Evolutionary conservation across 2,888 invertebrate genomes (phyloP).

Genomic region (Eremobia ochroleuca): DNA sequence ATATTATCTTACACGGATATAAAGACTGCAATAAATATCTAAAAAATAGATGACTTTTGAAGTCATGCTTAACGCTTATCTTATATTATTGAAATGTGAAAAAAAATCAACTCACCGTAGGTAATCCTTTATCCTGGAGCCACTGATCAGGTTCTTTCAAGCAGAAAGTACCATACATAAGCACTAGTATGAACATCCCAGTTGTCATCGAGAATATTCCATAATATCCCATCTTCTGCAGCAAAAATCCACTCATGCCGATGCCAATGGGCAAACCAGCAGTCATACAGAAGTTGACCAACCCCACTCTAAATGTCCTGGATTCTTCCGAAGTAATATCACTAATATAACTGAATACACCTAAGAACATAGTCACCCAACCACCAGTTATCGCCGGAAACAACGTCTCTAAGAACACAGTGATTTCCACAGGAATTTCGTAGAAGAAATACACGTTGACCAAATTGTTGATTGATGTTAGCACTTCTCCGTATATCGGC

Average conservation of each 20-base stretch:
- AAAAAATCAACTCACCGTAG: slow-evolving; percentile 78
- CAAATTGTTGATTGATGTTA: slow-evolving; percentile 88
- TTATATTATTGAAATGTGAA: neutral
- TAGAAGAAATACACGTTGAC: slow-evolving; percentile 91
- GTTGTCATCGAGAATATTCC: slow-evolving; percentile 85
- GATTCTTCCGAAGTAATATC: slow-evolving; percentile 91
- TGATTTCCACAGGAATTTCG: slow-evolving; percentile 90
- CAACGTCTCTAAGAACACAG: slow-evolving; percentile 89
- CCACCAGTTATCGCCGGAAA: slow-evolving; percentile 90
- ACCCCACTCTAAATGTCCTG: slow-evolving; percentile 91
- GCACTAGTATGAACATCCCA: slow-evolving; percentile 90
- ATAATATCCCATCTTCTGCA: slow-evolving; percentile 86
- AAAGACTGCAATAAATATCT: slow-evolving; percentile 1
- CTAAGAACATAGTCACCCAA: slow-evolving; percentile 91
- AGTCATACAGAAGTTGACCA: slow-evolving; percentile 92
- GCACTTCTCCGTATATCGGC: slow-evolving; percentile 90
- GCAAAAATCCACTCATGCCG: slow-evolving; percentile 88
- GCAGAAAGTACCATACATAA: slow-evolving; percentile 93
- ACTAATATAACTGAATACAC: slow-evolving; percentile 92
- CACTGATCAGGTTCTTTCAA: slow-evolving; percentile 92
- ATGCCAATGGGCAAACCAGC: slow-evolving; percentile 91
- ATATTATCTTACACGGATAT: slow-evolving; percentile 25
- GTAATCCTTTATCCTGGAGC: slow-evolving; percentile 79
- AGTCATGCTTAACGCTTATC: neutral
- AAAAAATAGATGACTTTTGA: neutral